A percentile compares a stretch with the other conserved stretches of the same genome.
Evolutionary conservation across 2,113 vertebrate genomes (phyloP).

Genomic region (Ictalurus furcatus): DNA sequence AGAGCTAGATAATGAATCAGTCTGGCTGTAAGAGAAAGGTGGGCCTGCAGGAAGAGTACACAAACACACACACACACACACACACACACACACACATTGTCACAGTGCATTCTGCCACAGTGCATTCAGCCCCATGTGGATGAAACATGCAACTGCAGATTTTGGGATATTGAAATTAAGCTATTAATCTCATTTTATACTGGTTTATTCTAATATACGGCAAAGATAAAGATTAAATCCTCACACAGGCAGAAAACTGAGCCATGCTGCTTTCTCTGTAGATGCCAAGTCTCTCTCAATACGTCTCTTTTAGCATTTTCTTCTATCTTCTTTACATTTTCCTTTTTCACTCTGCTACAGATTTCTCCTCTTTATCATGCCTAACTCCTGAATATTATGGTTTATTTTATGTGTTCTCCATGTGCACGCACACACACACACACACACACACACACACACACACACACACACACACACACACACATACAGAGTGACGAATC

Average conservation of each 20-base stretch:
- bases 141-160: constrained; percentile 59
- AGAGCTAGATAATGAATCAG: constrained; percentile 76
- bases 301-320: not conserved
- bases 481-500: constrained; percentile 56
- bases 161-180: constrained; percentile 41
- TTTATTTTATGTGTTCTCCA: constrained; percentile 68
- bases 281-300: not conserved
- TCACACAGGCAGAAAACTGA: not conserved
- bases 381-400: constrained; percentile 70
- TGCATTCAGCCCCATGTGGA: constrained; percentile 70
- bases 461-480: constrained; percentile 32
- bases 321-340: constrained; percentile 6
- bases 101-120: not conserved
- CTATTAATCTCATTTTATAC: not conserved
- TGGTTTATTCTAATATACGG: not conserved
- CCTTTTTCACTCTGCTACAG: constrained; percentile 25
- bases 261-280: not conserved
- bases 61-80: constrained; percentile 40
- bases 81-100: constrained; percentile 25
- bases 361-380: constrained; percentile 56
- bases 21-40: constrained; percentile 68
- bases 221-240: not conserved
- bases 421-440: constrained; percentile 15
- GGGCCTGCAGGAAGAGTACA: constrained; percentile 63
- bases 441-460: constrained; percentile 35